Base-by-base conservation (phyloP, 2,888 invertebrate species). In the Uropetala carovei region DNA sequence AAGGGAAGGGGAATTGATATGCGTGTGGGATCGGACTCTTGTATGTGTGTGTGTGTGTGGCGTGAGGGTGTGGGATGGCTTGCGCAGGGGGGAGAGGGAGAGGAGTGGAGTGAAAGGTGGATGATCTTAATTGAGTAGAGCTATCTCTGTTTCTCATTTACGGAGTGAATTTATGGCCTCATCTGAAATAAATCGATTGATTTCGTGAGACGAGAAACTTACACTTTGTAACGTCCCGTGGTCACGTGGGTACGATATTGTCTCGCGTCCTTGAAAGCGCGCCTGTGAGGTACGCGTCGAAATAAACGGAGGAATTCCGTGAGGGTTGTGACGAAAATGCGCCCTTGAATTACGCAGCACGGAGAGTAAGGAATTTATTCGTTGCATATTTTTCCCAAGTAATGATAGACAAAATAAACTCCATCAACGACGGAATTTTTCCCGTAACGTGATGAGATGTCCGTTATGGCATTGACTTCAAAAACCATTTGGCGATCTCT, bases 21-120 rank as follows among this genome's bases (percentile, higher is more conserved):
- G 83, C 83, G 83, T 14, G 56, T 83, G 83, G 56, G 83, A 57
- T 43, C 56, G 83, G 30, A 68, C 68, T n/a, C 68, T 59, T 14
- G 9, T 14, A 9, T 59, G 11, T 7, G n/a, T n/a, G n/a, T n/a
- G 43, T 43, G 27, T 75, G 75, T 27, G 75, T 75, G 43, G 43
- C 43, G 43, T 5, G 43, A 43, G 1, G 43, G 43, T 3, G 43
- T 43, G 43, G 43, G 43, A 43, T 43, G 43, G 43, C 3, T 1
- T 43, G 43, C 5, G 43, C 43, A 43, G 43, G 43, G 43, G n/a
- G n/a, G n/a, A n/a, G n/a, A n/a, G n/a, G n/a, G n/a, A 64, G n/a
- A n/a, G 64, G 64, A n/a, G 16, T 64, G 14, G 64, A 22, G 75
- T 27, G 27, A 75, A 75, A 75, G 75, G 75, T 75, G 75, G 75